A percentile compares a stretch with the other conserved stretches of the same genome.
Evolutionary conservation across 2,797 vertebrate genomes (phyloP).

Genomic region (Anguilla obscura): DNA sequence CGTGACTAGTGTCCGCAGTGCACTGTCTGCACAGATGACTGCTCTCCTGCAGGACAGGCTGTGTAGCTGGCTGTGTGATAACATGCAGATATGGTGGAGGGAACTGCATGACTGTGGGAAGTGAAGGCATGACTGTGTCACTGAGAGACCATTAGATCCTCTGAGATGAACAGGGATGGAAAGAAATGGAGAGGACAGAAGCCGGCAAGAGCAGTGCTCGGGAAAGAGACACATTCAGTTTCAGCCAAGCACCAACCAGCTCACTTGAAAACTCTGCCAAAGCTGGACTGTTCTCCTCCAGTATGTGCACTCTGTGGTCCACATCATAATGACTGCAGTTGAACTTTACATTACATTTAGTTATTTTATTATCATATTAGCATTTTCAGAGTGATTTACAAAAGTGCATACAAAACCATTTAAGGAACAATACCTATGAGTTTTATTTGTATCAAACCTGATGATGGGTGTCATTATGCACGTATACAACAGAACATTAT

Average conservation of each 20-base stretch:
- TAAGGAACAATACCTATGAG: neutral
- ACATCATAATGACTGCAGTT: constrained; percentile 29
- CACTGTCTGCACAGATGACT: constrained; percentile 18
- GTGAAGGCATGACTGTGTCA: neutral
- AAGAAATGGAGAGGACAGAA: neutral
- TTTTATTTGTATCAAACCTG: neutral
- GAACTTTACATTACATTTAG: neutral
- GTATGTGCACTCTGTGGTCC: neutral
- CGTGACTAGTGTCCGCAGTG: neutral
- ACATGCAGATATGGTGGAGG: neutral
- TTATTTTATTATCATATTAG: neutral
- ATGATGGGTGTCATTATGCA: neutral
- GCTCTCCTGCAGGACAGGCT: neutral
- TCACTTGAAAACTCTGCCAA: neutral
- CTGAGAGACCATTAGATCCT: neutral
- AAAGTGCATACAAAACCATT: neutral
- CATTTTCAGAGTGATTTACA: constrained; percentile 35
- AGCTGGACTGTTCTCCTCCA: neutral
- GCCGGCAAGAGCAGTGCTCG: neutral
- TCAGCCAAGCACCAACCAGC: too few species aligned
- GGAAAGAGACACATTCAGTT: neutral
- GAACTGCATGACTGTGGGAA: neutral
- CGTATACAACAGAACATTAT: too few species aligned
- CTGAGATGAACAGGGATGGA: neutral
- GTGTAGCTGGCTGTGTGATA: neutral